A percentile compares a stretch with the other conserved stretches of the same genome.
These are phyloP conservation scores for Eudasyphora cyanicolor DNA, from an alignment of 2,888 invertebrate species.

Conservation along the genomic window DNA sequence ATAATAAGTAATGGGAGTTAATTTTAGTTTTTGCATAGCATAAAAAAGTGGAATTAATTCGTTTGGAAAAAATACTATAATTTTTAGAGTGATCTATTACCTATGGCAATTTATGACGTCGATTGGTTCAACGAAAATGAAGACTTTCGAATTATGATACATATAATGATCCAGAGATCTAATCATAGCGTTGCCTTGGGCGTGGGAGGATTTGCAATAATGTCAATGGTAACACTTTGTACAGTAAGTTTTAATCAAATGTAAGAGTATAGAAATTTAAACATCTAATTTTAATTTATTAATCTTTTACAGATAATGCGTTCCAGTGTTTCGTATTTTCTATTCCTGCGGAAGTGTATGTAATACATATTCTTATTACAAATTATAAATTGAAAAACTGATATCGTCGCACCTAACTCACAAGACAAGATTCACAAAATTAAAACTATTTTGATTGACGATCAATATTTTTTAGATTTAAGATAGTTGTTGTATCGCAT, in stretches of 20 bases:
- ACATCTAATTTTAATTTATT: background rate
- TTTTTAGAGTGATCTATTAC: slow-evolving; percentile 72
- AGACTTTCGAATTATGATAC: slow-evolving; percentile 71
- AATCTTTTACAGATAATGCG: slow-evolving; percentile 70
- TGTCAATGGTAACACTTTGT: slow-evolving; percentile 72
- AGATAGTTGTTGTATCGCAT: no score
- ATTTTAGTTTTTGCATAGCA: no score
- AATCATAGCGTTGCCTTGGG: slow-evolving; percentile 68
- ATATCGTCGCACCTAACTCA: no score
- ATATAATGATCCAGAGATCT: slow-evolving; percentile 73
- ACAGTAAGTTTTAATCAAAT: slow-evolving; percentile 66
- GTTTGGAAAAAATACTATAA: no score
- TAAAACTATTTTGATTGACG: no score
- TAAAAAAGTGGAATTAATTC: no score
- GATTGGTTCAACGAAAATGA: slow-evolving; percentile 73
- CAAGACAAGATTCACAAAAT: no score
- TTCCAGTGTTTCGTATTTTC: slow-evolving; percentile 73
- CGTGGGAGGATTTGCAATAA: slow-evolving; percentile 73
- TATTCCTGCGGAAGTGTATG: slow-evolving; percentile 67
- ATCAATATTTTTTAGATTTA: no score
- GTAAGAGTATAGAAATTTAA: background rate
- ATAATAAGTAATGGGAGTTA: no score
- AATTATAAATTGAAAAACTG: no score
- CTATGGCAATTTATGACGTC: slow-evolving; percentile 71
- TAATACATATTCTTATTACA: no score